phyloP scores from a whole-genome alignment of 2,888 invertebrate species.

The Xestoiulus laeticollis region DNA sequence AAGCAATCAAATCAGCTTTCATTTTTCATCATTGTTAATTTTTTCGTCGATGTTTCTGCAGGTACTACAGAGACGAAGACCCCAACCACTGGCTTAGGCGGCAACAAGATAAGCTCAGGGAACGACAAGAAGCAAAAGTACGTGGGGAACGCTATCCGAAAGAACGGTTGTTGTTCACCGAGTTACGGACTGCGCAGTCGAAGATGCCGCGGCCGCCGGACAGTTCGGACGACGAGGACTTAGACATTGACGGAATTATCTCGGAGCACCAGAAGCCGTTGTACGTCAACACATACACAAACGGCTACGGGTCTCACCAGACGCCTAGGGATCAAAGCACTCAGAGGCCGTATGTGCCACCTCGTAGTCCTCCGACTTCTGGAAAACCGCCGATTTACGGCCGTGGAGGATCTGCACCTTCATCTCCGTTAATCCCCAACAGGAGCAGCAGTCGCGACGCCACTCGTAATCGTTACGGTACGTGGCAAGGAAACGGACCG shows the following conservation, averaged over 20 bases:
- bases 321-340: not conserved
- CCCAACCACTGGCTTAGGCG: slow-evolving; percentile 78
- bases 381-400: slow-evolving; percentile 56
- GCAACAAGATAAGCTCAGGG: slow-evolving; percentile 82
- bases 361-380: slow-evolving; percentile 49
- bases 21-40: not conserved
- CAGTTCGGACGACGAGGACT: slow-evolving; percentile 68
- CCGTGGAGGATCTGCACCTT: slow-evolving; percentile 61
- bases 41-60: not conserved
- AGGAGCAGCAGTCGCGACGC: slow-evolving; percentile 61
- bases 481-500: slow-evolving; percentile 64
- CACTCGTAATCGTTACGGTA: slow-evolving; percentile 56
- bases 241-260: slow-evolving; percentile 56
- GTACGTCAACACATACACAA: slow-evolving; percentile 71
- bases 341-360: not conserved
- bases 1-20: not conserved
- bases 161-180: slow-evolving; percentile 73
- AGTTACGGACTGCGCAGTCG: slow-evolving; percentile 69
- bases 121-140: slow-evolving; percentile 77
- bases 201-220: slow-evolving; percentile 59
- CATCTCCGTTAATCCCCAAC: slow-evolving; percentile 68
- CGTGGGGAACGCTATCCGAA: slow-evolving; percentile 77
- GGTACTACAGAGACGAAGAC: slow-evolving; percentile 44
- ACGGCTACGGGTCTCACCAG: slow-evolving; percentile 54
- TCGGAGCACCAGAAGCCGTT: slow-evolving; percentile 70